Percentiles rank a stretch among this genome's conserved stretches.
These are phyloP conservation scores for cattle (Bos taurus) DNA, from an alignment of 2,113 vertebrate species.

Conservation along the genomic window ARS-UCD2.0 NC_037348.1:25641501-25642000, in stretches of 20 bases:
- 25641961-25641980: too few species aligned
- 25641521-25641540: background rate
- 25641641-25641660: background rate
- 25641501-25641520: background rate
- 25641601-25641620: fast-evolving
- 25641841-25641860: background rate
- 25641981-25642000: background rate
- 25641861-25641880: background rate
- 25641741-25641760: background rate
- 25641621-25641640: background rate
- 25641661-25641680: background rate
- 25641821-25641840: too few species aligned
- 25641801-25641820: background rate
- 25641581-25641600: background rate
- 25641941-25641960: background rate
- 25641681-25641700: background rate
- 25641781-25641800: background rate
- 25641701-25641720: background rate
- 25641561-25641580: background rate
- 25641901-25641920: background rate
- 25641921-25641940: background rate
- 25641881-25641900: background rate
- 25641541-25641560: background rate
- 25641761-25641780: background rate
- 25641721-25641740: background rate